Base-by-base conservation (phyloP, 2,113 vertebrate species). In the Colaptes auratus region DNA sequence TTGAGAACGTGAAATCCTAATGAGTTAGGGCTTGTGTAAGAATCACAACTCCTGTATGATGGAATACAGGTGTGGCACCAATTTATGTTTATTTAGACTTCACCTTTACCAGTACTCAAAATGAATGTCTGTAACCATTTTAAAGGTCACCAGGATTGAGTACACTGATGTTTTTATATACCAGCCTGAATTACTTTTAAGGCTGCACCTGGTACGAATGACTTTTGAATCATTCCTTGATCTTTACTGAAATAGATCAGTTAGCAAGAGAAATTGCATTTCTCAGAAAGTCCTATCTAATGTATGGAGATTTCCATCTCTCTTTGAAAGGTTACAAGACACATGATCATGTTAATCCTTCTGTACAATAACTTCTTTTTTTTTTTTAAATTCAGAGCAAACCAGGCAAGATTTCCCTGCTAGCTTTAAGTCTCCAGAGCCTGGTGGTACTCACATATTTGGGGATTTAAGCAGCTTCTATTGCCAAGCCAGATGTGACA, bases 131-230 rank as follows among this genome's bases (percentile, higher is more conserved):
- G 67, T 55, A 96, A 71, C 36, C 48, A 74, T 77, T 97, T 86
- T 95, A 97, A 98, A 98, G 96, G 96, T 97, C 96, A 97, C 75
- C 81, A 56, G 71, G 48, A 93, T 90, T 95, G 93, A 87, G 59
- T 74, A 82, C 70, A 92, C 60, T 64, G 76, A 94, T 86, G 42
- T 82, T 90, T 65, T 94, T 92, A 67, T 97, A 48, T 27, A 95
- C 82, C 69, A 75, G 52, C 79, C n/a, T 92, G 67, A 87, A 96
- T 93, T 84, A 95, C 90, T 96, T 97, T 91, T 88, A 91, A 92
- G 63, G 36, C 27, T 94, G 77, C 89, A 96, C 80, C 94, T 96
- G 82, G 17, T 88, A 30, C 74, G 86, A 82, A 83, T 97, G 95
- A 95, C 95, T 97, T 97, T 75, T 71, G 58, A 95, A 94, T 96